Conservation (phyloP, 2,888 invertebrate genomes). For the Hirtodrosophila trivittata region DNA sequence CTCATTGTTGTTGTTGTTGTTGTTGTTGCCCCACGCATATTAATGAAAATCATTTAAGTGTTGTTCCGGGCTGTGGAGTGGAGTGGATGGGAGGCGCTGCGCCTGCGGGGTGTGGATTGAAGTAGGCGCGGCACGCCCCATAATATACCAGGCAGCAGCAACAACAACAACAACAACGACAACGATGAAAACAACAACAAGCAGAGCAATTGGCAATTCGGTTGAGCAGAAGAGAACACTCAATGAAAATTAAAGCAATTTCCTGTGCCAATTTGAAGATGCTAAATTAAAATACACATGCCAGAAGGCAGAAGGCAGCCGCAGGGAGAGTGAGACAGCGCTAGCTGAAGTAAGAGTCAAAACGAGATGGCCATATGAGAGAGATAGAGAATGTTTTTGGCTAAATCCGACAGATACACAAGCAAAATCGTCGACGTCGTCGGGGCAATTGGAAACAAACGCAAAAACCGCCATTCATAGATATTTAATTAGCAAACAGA, state of each 20-base stretch:
- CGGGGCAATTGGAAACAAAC: slow-evolving; percentile 43
- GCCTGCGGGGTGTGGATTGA: slow-evolving; percentile 9
- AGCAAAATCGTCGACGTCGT: slow-evolving; percentile 26
- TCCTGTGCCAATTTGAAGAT: slow-evolving; percentile 77
- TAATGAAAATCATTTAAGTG: slow-evolving; percentile 72
- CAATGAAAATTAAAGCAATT: slow-evolving; percentile 78
- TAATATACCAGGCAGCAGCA: slow-evolving; percentile 38
- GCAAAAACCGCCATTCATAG: slow-evolving; percentile 76
- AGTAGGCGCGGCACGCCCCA: slow-evolving; percentile 54
- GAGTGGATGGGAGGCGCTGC: slow-evolving; percentile 14
- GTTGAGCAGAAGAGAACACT: slow-evolving; percentile 51
- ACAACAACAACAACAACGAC: slow-evolving; percentile 7
- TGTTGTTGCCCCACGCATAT: slow-evolving; percentile 53
- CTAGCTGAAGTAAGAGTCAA: not conserved
- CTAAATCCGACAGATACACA: slow-evolving; percentile 38
- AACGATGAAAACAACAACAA: slow-evolving; percentile 18
- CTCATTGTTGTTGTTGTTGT: slow-evolving; percentile 27
- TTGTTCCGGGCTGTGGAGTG: slow-evolving; percentile 26
- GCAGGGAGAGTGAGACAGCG: not conserved
- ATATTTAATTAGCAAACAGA: slow-evolving; percentile 76
- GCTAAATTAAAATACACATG: slow-evolving; percentile 72
- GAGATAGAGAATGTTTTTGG: slow-evolving; percentile 22
- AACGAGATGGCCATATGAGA: not conserved
- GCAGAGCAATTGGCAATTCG: slow-evolving; percentile 54
- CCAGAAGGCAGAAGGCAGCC: slow-evolving; percentile 11